These are phyloP conservation scores for Erythrocercus mccallii DNA, from an alignment of 2,113 vertebrate species.

Conservation along the genomic window DNA sequence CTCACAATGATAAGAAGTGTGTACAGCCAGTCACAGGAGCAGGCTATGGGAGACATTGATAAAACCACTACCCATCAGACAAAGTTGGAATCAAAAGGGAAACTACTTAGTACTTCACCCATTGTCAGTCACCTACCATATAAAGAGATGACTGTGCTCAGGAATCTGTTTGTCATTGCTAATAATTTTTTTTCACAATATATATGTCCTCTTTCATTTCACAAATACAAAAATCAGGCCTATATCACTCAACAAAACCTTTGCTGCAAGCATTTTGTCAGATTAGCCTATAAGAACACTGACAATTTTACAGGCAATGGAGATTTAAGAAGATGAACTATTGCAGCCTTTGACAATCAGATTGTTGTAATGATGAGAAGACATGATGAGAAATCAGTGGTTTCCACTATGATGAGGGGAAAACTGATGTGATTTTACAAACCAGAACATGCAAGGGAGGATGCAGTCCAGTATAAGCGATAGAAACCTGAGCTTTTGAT, in stretches of 20 bases:
- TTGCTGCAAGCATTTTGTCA: not conserved
- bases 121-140: not conserved
- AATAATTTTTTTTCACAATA: not conserved
- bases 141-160: not conserved
- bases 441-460: not conserved
- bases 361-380: not conserved
- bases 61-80: not conserved
- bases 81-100: not conserved
- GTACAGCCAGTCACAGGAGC: not conserved
- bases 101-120: not conserved
- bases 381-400: not conserved
- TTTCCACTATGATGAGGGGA: not conserved
- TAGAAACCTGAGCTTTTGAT: not conserved
- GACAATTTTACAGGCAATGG: not conserved
- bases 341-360: not conserved
- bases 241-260: not conserved
- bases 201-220: not conserved
- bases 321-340: not conserved
- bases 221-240: not conserved
- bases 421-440: not conserved
- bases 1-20: rapidly evolving
- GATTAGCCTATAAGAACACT: not conserved
- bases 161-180: not conserved
- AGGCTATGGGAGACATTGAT: not conserved
- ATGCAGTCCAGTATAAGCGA: not conserved